These are phyloP conservation scores for Pardalotus punctatus DNA, from an alignment of 2,113 vertebrate genomes.

Conservation along the genomic window DNA sequence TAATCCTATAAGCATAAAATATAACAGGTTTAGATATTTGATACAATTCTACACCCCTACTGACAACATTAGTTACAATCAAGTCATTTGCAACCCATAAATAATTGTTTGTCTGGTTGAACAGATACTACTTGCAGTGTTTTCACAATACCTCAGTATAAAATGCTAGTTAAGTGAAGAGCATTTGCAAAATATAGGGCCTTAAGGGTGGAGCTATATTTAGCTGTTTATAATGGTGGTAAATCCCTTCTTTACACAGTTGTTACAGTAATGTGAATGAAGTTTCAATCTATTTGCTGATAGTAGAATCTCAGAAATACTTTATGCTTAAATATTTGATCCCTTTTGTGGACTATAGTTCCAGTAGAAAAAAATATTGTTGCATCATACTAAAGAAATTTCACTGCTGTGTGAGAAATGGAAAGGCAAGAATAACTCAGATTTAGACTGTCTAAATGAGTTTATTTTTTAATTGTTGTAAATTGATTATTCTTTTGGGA, in stretches of 20 bases:
- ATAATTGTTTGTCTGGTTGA: not conserved
- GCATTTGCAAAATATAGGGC: not conserved
- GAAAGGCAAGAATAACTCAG: not conserved
- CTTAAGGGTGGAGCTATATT: not conserved
- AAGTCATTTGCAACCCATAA: not conserved
- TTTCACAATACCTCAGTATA: not conserved
- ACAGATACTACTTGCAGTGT: not conserved
- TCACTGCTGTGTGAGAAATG: not conserved
- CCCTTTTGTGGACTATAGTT: not conserved
- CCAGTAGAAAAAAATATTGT: not conserved
- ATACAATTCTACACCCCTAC: not conserved
- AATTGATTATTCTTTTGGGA: not conserved
- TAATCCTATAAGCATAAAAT: not conserved
- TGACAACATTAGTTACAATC: not conserved
- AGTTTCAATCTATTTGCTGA: not conserved
- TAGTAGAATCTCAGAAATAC: not conserved
- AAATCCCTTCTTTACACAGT: not conserved
- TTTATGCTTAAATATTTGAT: not conserved
- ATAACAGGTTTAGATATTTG: not conserved
- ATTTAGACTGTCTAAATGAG: not conserved
- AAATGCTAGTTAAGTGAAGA: not conserved
- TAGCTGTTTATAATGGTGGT: not conserved
- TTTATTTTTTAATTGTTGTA: not conserved
- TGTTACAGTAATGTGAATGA: not conserved
- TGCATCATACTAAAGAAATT: not conserved